Base-by-base conservation (phyloP, 2,888 invertebrate species). In the Helobdella robusta region DNA sequence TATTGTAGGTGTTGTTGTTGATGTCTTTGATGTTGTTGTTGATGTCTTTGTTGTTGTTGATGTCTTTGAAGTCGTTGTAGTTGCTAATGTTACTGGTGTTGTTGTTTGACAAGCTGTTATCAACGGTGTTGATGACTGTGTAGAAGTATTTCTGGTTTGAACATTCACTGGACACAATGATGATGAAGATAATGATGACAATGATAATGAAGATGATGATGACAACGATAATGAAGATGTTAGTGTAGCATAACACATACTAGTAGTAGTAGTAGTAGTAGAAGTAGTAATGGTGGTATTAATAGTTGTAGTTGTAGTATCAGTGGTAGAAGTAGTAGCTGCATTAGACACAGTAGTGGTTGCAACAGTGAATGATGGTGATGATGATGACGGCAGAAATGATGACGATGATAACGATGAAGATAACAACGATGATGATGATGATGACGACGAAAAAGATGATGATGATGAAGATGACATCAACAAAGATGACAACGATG, bases 321-420 rank as follows among this genome's bases (percentile, higher is more conserved):
- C n/a, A n/a, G n/a, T n/a, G n/a, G n/a, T n/a, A n/a, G 48, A 48
- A 48, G 48, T 20, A 48, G 48, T 23, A 4, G 25, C 48, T 11
- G 25, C n/a, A 20, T 25, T 25, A 48, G 1, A 15, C 20, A 25
- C n/a, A 18, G 48, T 23, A 18, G 23, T 48, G 20, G 25, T 8
- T 48, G 23, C 48, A 48, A 48, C 8, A 48, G 23, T 5, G 8
- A 18, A 48, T 48, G 48, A 40, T 40, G 44, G 11, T 11, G 44
- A 1, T 56, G 56, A 56, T 30, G 56, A 56, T 56, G 52, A 25
- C 4, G 52, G 28, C 6, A 5, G 28, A 15, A 23, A 28, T 23
- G 28, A 20, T 52, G 56, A 28, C n/a, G 56, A 56, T 56, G 6
- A 28, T 56, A 15, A 56, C 2, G n/a, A 56, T n/a, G n/a, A 25